Base-by-base conservation (phyloP, 2,888 invertebrate species). In the Phengaris alcon region DNA sequence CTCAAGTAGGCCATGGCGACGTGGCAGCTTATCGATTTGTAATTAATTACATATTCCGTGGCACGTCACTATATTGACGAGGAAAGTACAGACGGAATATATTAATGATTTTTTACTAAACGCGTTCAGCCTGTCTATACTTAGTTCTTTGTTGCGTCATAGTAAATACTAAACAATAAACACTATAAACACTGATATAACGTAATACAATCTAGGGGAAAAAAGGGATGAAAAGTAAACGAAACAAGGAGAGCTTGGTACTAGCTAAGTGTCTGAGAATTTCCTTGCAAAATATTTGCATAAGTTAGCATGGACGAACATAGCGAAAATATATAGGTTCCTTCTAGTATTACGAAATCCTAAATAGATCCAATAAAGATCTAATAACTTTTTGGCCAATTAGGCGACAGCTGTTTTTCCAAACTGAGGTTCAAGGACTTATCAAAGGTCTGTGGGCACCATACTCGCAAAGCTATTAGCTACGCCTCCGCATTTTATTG, bases 1-100 rank as follows among this genome's bases (percentile, higher is more conserved):
- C 51, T 72, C 72, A 72, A 72, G 72, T 72, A 72, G 72, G 72
- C 72, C 72, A 72, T 13, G 72, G 72, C 54, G 72, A 72, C 12
- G 54, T 72, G 54, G 35, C 72, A 7, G 72, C 5, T 22, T 72
- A 72, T 72, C 72, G 72, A 72, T 72, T 70, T 70, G 4, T 48
- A 46, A 70, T 70, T 70, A 70, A 70, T 70, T 70, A 51, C 10
- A 51, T 51, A 70, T 70, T 72, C 54, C 35, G 64, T 10, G 52
- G 72, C 72, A 52, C 51, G 52, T 72, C 52, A 72, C 72, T 54
- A 54, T 44, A 46, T 72, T 22, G 72, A 46, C 69, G 51, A 54
- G 72, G 70, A 70, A 52, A 52, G 70, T 52, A 51, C 12, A 12
- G 70, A 35, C 35, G 22, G 70, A 15, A 70, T 59, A 15, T 15